A percentile compares a stretch with the other conserved stretches of the same genome.
These are phyloP conservation scores for Petrocephalus microphthalmus DNA, from an alignment of 2,113 vertebrate species.

Conservation along the genomic window DNA sequence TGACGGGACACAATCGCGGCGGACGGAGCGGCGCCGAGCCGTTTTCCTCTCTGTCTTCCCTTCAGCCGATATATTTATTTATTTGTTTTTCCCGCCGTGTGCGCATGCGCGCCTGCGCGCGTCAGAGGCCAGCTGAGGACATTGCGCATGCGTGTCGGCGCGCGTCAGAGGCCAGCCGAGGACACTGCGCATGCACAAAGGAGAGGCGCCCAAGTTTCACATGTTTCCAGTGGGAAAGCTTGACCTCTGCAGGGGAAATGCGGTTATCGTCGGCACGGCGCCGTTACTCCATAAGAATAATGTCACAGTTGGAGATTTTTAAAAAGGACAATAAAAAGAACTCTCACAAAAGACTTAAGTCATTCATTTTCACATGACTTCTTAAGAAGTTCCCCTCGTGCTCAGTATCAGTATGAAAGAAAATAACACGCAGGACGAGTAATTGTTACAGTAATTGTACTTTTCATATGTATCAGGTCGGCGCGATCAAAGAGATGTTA, in stretches of 20 bases:
- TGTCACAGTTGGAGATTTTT: not conserved
- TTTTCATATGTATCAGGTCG: not conserved
- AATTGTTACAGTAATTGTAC: not conserved
- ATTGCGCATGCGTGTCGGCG: constrained; percentile 46
- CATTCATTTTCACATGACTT: not conserved
- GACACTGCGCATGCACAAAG: constrained; percentile 49
- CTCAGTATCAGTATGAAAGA: not conserved
- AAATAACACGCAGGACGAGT: not conserved
- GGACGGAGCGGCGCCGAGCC: constrained; percentile 37
- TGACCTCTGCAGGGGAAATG: constrained; percentile 34
- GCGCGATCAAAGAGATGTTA: not conserved
- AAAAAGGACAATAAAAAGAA: not conserved
- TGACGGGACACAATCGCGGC: constrained; percentile 30
- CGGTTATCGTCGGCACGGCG: not conserved
- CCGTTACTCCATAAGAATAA: not conserved
- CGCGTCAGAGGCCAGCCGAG: constrained; percentile 45
- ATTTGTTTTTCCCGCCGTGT: not conserved
- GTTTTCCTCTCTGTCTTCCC: constrained; percentile 22
- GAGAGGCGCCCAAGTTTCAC: not conserved
- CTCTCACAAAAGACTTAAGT: not conserved
- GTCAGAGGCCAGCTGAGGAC: constrained; percentile 47
- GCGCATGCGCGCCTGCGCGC: constrained; percentile 35
- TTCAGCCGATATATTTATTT: not conserved
- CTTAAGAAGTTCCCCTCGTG: not conserved
- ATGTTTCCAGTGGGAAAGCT: constrained; percentile 12